phyloP scores from a whole-genome alignment of 2,113 vertebrate species.

The Aplodontia rufa region DNA sequence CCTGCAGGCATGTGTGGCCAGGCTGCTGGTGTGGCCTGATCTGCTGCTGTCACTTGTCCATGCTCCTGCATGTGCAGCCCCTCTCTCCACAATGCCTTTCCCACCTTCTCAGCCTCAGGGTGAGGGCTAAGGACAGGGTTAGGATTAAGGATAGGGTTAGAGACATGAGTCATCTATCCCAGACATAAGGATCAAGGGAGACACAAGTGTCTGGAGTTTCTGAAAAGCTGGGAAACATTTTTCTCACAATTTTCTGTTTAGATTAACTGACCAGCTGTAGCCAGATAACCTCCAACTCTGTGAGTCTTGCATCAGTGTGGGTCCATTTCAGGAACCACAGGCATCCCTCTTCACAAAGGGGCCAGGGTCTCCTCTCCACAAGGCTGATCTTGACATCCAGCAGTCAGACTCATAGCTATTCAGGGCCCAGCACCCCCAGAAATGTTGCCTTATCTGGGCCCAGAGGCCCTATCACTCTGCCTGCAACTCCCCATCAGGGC shows the following conservation, averaged over 20 bases:
- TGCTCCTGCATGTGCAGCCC: neutral
- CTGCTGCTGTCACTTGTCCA: neutral
- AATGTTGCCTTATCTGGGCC: neutral
- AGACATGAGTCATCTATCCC: neutral
- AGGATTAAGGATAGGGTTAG: too few species aligned
- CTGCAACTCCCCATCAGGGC: neutral
- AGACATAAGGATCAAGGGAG: neutral
- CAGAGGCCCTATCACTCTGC: neutral
- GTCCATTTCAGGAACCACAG: too few species aligned
- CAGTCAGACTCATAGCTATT: neutral
- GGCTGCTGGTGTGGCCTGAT: neutral
- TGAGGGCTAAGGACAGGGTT: too few species aligned
- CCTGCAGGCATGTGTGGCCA: neutral
- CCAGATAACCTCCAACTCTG: neutral
- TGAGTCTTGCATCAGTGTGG: neutral
- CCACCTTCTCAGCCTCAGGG: neutral
- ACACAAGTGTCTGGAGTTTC: neutral
- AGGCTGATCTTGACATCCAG: neutral
- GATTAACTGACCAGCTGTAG: neutral
- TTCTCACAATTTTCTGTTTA: conserved; percentile 5
- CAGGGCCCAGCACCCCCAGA: neutral
- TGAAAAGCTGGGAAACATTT: neutral
- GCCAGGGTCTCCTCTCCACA: fast-evolving
- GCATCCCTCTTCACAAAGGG: neutral
- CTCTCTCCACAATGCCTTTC: neutral